These are phyloP conservation scores for Darevskia nairensis DNA, from an alignment of 2,797 vertebrate species.

Conservation along the genomic window DNA sequence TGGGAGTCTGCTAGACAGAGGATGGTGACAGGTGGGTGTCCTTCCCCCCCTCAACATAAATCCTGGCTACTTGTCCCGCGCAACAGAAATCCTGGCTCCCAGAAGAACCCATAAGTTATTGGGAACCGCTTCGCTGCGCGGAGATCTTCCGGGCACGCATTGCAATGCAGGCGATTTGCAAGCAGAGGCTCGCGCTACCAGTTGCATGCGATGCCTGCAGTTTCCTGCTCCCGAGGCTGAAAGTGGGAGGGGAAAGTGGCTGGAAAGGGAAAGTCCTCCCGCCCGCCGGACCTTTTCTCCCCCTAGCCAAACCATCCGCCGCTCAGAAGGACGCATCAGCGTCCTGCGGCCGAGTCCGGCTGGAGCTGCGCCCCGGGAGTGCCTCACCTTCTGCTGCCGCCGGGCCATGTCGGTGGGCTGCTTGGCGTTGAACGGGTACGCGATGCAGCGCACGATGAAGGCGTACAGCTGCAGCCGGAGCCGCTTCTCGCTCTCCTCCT, in stretches of 20 bases:
- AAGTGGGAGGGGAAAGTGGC: not conserved
- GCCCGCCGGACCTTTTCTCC: not conserved
- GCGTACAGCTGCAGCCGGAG: conserved; percentile 91
- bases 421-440: conserved; percentile 96
- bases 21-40: too few species aligned
- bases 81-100: not conserved
- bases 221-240: too few species aligned
- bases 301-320: not conserved
- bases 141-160: not conserved
- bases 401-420: conserved; percentile 98
- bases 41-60: too few species aligned
- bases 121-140: not conserved
- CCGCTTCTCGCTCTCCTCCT: conserved; percentile 86
- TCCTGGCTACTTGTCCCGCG: not conserved
- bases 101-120: not conserved
- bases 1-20: too few species aligned
- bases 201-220: too few species aligned
- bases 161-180: not conserved
- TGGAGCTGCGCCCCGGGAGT: not conserved
- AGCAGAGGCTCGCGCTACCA: not conserved
- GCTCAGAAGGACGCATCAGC: not conserved
- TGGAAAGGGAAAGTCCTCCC: not conserved
- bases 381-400: conserved; percentile 94
- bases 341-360: not conserved
- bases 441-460: conserved; percentile 91